Base-by-base conservation (phyloP, 2,888 invertebrate species). In the Operophtera brumata region DNA sequence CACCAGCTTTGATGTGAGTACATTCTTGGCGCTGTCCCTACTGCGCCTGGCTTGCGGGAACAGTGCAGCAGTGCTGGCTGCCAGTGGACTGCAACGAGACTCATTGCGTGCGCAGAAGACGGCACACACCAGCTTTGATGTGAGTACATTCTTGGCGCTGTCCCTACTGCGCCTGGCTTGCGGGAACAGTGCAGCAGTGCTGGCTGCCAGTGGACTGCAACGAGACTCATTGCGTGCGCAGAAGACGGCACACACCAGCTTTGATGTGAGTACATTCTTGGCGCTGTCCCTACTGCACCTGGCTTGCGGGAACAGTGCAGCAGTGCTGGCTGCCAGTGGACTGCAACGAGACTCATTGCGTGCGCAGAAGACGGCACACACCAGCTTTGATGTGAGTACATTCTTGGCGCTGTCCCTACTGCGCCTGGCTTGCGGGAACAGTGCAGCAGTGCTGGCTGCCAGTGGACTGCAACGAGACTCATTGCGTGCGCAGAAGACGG, bases 21-120 rank as follows among this genome's bases (percentile, higher is more conserved):
- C 92, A 41, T 93, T 93, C 80, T 78, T 94, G 73, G 93, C 93
- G 25, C 80, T 93, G 64, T 93, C 93, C 59, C 79, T 93, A 77
- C 82, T 93, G 59, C 84, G 92, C 72, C 75, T 93, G 65, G 91
- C 93, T 46, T 84, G 93, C 69, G 88, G 93, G 53, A 88, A 94
- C 86, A 82, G 93, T 68, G 87, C 93, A 30, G 84, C 93, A 50
- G 86, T 93, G 62, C 79, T 93, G 62, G 88, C 93, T 39, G 90
- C 92, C 70, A 91, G 93, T 59, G 90, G 93, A 26, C 85, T 94
- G 63, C 92, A 93, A 69, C 84, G 94, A 12, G 94, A 94, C 77
- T 76, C 92, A 4, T 84, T 69, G 63, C 71, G 84, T 13, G 64
- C 73, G 14, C 78, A 73, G 39, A 75, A 75, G 6, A 47, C 68